Base-by-base conservation (phyloP, 2,888 invertebrate genomes). In the Tholera decimalis region DNA sequence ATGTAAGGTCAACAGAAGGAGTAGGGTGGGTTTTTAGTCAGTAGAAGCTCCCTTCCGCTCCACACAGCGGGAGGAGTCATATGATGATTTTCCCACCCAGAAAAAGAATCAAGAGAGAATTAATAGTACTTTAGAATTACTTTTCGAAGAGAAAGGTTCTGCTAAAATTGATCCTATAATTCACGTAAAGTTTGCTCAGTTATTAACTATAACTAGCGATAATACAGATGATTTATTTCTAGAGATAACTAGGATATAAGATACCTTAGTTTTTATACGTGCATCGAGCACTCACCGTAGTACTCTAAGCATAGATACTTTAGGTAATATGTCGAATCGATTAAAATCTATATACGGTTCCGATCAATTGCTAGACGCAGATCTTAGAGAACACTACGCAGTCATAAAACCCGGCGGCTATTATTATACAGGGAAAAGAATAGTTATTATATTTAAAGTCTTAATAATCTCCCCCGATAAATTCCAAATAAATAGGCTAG, bases 241-340 rank as follows among this genome's bases (percentile, higher is more conserved):
- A 30, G 54, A 54, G 18, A 43, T 55, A 55, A 55, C 7, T 55
- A 43, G 11, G 7, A 30, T 55, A n/a, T 30, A 33, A 33, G 24
- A 56, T 55, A 56, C 55, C n/a, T 56, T 56, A 46, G 44, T 33
- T 46, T 56, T 46, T 56, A 56, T 56, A 56, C 35, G 46, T 56
- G 56, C 46, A 46, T 46, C 35, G 5, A 56, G 24, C 35, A 56
- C 46, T 15, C 24, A 35, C 15, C 33, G 44, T 44, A 46, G 35
- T 35, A 46, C 11, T 5, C 44, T 44, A 56, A 33, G n/a, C 43
- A 55, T 55, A 43, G n/a, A 24, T 44, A 56, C 20, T 24, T 46
- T 46, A 56, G 13, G 46, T 13, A 46, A 56, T 35, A 56, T 56
- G 46, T 26, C 11, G 13, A 47, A 44, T 3, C 11, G 35, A 20